A percentile compares a stretch with the other conserved stretches of the same genome.
These are phyloP conservation scores for Eulemur macaco DNA, from an alignment of 2,113 vertebrate genomes.

Conservation along the genomic window DNA sequence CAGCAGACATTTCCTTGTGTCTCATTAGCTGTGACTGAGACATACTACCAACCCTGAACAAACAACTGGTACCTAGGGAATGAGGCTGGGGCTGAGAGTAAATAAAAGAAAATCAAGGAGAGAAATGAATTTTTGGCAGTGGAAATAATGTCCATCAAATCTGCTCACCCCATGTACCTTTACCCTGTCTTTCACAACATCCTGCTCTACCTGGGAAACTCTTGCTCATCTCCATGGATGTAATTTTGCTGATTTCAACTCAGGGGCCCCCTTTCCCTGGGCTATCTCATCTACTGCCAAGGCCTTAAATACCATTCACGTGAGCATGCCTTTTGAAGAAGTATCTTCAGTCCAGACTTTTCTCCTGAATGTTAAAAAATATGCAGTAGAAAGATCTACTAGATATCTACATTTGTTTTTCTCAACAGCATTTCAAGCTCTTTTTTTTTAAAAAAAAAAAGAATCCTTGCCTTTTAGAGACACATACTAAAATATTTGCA, in stretches of 20 bases:
- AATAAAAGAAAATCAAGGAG: background rate
- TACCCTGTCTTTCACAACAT: background rate
- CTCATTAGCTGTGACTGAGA: background rate
- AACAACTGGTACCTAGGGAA: background rate
- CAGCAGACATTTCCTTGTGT: background rate
- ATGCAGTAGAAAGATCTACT: background rate
- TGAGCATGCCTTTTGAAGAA: background rate
- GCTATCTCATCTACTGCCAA: background rate
- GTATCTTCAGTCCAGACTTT: background rate
- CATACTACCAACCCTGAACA: background rate
- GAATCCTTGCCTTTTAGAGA: background rate
- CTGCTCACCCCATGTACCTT: background rate
- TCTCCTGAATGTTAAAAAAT: background rate
- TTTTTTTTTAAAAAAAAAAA: background rate
- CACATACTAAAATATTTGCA: background rate
- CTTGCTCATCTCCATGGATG: background rate
- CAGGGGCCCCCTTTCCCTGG: background rate
- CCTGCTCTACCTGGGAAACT: background rate
- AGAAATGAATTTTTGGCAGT: background rate
- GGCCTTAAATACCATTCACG: background rate
- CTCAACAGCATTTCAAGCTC: slow-evolving; percentile 14
- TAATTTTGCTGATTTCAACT: background rate
- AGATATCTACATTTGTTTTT: background rate
- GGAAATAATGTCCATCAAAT: background rate
- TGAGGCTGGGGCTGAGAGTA: background rate